Percentiles rank a stretch among this genome's conserved stretches.
Evolutionary conservation across 1,140 invertebrate genomes (phyloP).

Genomic region (Rhyzopertha dominica): DNA sequence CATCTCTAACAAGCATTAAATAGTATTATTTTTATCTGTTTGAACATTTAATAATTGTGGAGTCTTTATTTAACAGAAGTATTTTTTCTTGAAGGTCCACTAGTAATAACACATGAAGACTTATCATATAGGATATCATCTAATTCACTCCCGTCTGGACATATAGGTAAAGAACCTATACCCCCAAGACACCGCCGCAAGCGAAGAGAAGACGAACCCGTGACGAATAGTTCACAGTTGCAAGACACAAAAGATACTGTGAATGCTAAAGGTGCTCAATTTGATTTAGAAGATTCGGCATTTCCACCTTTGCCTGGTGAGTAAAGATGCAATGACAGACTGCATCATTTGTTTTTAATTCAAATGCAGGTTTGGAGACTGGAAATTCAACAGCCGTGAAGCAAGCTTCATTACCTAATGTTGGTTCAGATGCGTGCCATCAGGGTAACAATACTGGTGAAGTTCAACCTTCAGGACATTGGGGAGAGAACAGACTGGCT

Average conservation of each 20-base stretch:
- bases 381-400: conserved; percentile 25
- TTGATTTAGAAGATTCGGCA: conserved; percentile 74
- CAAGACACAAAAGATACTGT: no score
- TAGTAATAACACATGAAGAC: no score
- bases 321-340: neutral
- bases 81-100: no score
- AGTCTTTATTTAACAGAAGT: no score
- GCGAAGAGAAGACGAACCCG: conserved; percentile 43
- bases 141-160: neutral
- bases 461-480: conserved; percentile 17
- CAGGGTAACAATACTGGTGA: neutral
- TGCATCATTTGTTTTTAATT: neutral
- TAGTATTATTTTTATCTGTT: no score
- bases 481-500: conserved; percentile 58
- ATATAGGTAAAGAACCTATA: conserved; percentile 13
- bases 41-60: no score
- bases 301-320: conserved; percentile 75
- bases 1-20: no score
- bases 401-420: conserved; percentile 8
- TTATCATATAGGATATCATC: no score
- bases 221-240: neutral
- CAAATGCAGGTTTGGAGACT: conserved; percentile 16
- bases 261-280: conserved; percentile 52
- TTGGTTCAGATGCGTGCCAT: conserved; percentile 4
- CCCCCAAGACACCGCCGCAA: conserved; percentile 38